A percentile compares a stretch with the other conserved stretches of the same genome.
Conservation (phyloP, 2,888 invertebrate species). For the Pheosia tremula region DNA sequence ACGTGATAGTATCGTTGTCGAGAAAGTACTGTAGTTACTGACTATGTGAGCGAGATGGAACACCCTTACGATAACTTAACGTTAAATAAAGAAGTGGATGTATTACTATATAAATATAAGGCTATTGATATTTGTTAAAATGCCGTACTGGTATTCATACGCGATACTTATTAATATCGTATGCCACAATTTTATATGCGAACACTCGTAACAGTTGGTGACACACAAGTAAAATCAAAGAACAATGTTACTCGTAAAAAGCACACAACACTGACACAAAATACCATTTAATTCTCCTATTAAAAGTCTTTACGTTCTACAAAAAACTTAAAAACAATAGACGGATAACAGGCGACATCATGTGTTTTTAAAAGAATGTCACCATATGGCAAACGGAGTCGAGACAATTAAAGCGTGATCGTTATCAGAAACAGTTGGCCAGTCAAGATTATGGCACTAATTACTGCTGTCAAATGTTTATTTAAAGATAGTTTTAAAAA, state of each 20-base stretch:
- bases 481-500: neutral
- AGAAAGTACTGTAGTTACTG: no score
- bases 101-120: no score
- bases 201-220: conserved; percentile 3
- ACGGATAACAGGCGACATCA: conserved; percentile 33
- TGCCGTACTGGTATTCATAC: no score
- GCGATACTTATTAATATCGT: no score
- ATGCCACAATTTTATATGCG: neutral
- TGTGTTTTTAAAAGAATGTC: conserved; percentile 56
- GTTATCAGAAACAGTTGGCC: conserved; percentile 66
- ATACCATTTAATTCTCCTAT: conserved; percentile 30
- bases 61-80: no score
- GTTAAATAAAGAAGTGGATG: no score
- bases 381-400: conserved; percentile 64
- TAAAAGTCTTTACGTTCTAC: conserved; percentile 33
- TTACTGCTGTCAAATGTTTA: conserved; percentile 20
- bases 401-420: conserved; percentile 60
- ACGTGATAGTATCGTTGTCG: no score
- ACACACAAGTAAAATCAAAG: neutral
- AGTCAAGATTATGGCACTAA: conserved; percentile 44
- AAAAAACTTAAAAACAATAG: conserved; percentile 43
- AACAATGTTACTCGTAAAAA: conserved; percentile 16
- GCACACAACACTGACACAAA: conserved; percentile 8
- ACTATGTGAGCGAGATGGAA: no score
- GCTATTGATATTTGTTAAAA: no score